These are phyloP conservation scores for Lathronympha strigana DNA, from an alignment of 2,888 invertebrate genomes.

Conservation along the genomic window DNA sequence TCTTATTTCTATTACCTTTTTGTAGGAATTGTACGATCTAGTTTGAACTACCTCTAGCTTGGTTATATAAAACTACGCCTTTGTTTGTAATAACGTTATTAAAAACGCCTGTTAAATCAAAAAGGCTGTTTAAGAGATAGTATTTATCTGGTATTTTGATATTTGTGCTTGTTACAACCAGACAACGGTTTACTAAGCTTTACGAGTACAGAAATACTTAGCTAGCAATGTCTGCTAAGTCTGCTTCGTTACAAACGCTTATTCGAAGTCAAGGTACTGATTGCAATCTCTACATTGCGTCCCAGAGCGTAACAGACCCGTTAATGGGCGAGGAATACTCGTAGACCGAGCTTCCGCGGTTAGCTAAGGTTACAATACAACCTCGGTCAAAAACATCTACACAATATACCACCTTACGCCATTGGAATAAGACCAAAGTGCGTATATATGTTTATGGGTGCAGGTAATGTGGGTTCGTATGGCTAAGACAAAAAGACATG, in stretches of 20 bases:
- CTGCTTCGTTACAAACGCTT: conserved; percentile 1
- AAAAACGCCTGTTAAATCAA: no score
- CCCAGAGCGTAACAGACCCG: conserved; percentile 59
- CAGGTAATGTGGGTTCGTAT: no score
- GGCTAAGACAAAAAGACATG: not conserved
- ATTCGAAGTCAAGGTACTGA: conserved; percentile 19
- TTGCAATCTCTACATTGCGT: conserved; percentile 6
- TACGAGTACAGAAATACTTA: no score
- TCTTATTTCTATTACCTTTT: no score
- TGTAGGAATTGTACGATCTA: no score
- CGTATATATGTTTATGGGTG: not conserved
- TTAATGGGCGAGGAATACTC: conserved; percentile 67
- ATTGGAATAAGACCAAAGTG: not conserved
- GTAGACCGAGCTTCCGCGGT: conserved; percentile 37
- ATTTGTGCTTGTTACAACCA: no score
- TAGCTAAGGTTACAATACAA: conserved; percentile 42
- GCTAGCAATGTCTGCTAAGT: not conserved
- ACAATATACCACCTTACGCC: not conserved
- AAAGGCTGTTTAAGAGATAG: no score
- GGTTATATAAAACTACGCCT: no score
- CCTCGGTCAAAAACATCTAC: not conserved
- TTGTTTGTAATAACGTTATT: no score
- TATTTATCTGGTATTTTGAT: no score
- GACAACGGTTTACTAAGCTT: no score
- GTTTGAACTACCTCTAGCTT: no score